A percentile compares a stretch with the other conserved stretches of the same genome.
These are phyloP conservation scores for Miltochrista miniata DNA, from an alignment of 2,888 invertebrate genomes.

Conservation along the genomic window DNA sequence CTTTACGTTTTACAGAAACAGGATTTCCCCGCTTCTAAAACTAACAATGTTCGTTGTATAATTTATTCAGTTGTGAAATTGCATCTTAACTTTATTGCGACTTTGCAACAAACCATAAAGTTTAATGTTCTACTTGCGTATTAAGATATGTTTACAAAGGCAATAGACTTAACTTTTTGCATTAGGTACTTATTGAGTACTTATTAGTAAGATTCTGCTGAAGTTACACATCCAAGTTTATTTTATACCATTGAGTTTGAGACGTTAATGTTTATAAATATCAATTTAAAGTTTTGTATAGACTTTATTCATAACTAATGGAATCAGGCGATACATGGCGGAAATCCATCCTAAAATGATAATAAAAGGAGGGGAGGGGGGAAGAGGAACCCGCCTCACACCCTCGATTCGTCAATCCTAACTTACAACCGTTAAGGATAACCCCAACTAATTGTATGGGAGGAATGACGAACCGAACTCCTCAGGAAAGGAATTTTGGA, in stretches of 20 bases:
- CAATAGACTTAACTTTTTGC: slow-evolving; percentile 11
- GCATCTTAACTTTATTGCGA: slow-evolving; percentile 17
- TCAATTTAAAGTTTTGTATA: slow-evolving; percentile 12
- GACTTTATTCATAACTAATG: slow-evolving; percentile 16
- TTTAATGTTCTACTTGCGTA: slow-evolving; percentile 13
- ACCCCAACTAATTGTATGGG: too few species aligned
- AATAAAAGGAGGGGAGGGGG: too few species aligned
- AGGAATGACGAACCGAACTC: too few species aligned
- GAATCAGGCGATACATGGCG: too few species aligned
- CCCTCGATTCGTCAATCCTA: too few species aligned
- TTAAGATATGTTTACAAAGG: slow-evolving; percentile 2
- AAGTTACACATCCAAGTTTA: background rate
- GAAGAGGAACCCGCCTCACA: too few species aligned
- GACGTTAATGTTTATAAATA: slow-evolving; percentile 7
- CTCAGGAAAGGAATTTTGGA: too few species aligned
- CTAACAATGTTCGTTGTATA: slow-evolving; percentile 35
- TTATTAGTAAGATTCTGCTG: slow-evolving; percentile 9
- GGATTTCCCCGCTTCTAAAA: slow-evolving; percentile 40
- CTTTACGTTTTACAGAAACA: slow-evolving; percentile 37
- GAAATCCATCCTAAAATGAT: too few species aligned
- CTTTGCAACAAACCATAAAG: slow-evolving; percentile 10
- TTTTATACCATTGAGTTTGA: slow-evolving; percentile 4
- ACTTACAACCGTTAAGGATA: too few species aligned
- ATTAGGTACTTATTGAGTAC: slow-evolving; percentile 2
- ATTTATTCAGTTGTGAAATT: slow-evolving; percentile 35